Evolutionary conservation across 2,797 vertebrate species (phyloP).

Genomic region (Lindbergichthys nudifrons): DNA sequence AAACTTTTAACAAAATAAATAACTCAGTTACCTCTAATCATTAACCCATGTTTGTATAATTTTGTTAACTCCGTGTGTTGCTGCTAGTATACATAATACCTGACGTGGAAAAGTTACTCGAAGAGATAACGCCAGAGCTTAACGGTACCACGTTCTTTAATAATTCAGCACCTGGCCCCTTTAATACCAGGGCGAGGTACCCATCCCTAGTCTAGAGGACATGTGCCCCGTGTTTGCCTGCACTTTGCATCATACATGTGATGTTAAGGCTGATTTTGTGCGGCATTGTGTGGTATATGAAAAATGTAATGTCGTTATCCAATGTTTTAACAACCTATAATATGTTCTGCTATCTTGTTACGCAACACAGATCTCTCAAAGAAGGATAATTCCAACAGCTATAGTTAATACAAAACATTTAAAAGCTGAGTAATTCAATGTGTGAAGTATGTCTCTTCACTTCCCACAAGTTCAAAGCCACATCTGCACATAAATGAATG

Average conservation of each 20-base stretch:
- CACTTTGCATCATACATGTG: background rate
- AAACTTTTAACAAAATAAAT: too few relatives aligned
- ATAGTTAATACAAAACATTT: slow-evolving; percentile 1
- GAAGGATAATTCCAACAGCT: background rate
- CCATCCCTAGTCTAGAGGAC: too few relatives aligned
- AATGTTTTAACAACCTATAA: background rate
- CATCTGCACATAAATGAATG: slow-evolving; percentile 34
- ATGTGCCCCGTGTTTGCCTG: background rate
- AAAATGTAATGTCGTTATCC: background rate
- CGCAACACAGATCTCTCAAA: background rate
- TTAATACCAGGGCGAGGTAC: too few relatives aligned
- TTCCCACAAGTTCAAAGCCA: slow-evolving; percentile 18
- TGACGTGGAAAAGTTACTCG: too few relatives aligned
- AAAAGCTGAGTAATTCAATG: slow-evolving; percentile 9
- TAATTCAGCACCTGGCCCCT: too few relatives aligned
- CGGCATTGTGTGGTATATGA: background rate
- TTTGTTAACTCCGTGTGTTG: too few relatives aligned
- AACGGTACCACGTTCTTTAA: too few relatives aligned
- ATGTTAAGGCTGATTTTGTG: too few relatives aligned
- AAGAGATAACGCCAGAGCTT: too few relatives aligned
- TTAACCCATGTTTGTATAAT: too few relatives aligned
- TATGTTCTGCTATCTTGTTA: background rate
- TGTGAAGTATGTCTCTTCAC: slow-evolving; percentile 23
- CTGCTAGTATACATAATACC: too few relatives aligned
- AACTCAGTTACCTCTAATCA: too few relatives aligned